Base-by-base conservation (phyloP, 2,888 invertebrate genomes). In the Parthenolecanium corni region DNA sequence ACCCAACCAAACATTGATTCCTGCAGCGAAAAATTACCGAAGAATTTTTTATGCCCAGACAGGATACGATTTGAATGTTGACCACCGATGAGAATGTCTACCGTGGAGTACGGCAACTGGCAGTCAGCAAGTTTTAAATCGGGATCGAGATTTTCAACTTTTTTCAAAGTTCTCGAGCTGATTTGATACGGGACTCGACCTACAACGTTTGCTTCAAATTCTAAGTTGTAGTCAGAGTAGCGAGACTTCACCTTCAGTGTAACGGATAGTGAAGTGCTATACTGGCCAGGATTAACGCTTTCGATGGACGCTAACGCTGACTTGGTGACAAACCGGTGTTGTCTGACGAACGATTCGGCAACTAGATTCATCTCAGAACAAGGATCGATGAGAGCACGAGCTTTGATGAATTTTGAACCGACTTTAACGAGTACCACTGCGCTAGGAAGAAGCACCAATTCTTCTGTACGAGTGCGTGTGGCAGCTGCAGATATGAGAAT, bases 1-100 rank as follows among this genome's bases (percentile, higher is more conserved):
- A 64, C 25, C 56, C 52, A 57, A 14, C 64, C 64, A 2, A 64
- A 40, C 18, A 21, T 9, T 6, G 64, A 44, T 24, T 57, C 57
- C 40, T 51, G 31, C 5, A 56, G 4, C 24, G 25, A 25, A 11
- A 51, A 42, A 14, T 51, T 38, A 2, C 5, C 42, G 40, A 56
- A 11, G 25, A 56, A 56, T 9, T 3, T 9, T 21, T 25, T 56
- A 3, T 56, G 3, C 3, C 40, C 44, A 5, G 12, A 1, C 3
- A 56, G 12, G 14, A 64, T 24, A 23, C 14, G 21, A 16, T 23
- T 44, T 3, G 44, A 2, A 18, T 42, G 42, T n/a, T 46, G 36
- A 1, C n/a, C 57, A n/a, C 57, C 57, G 14, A 57, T 23, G 1
- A 57, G 44, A 11, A 44, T 21, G 31, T 57, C 57, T 16, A 57